Conservation (phyloP, 2,113 vertebrate species). For the Neopipo cinnamomea region DNA sequence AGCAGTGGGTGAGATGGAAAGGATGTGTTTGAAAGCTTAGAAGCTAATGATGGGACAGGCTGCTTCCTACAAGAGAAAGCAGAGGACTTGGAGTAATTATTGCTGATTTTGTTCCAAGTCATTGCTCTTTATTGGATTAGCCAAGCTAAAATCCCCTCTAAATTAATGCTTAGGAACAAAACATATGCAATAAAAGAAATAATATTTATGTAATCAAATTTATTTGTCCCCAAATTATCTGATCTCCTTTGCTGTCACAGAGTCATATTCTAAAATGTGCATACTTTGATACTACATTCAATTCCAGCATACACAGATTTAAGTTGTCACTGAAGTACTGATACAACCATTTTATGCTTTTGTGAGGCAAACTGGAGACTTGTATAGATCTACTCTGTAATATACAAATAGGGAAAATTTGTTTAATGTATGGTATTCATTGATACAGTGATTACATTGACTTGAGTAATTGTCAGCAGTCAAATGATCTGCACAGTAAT, state of each 20-base stretch:
- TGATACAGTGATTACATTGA: neutral
- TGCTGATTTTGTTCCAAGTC: slow-evolving; percentile 15
- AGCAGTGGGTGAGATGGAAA: slow-evolving; percentile 12
- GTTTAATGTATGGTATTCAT: neutral
- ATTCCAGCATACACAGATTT: neutral
- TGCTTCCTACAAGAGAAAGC: neutral
- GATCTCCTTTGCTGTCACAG: neutral
- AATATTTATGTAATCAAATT: neutral
- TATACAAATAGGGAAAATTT: neutral
- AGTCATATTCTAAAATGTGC: neutral
- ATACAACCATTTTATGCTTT: neutral
- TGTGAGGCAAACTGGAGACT: neutral
- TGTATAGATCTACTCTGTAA: neutral
- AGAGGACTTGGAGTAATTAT: neutral
- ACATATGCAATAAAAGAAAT: neutral
- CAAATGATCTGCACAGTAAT: neutral
- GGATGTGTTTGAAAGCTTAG: slow-evolving; percentile 1
- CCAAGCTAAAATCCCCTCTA: slow-evolving; percentile 10
- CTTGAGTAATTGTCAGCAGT: neutral
- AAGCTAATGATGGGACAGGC: neutral
- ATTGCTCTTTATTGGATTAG: slow-evolving; percentile 30
- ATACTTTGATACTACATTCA: neutral
- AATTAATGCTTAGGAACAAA: slow-evolving; percentile 41
- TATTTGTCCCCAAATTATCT: neutral
- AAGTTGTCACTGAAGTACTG: neutral